Evolutionary conservation across 2,113 vertebrate species (phyloP), one percentile per base, ranked within the genome.

Genomic region (Nanorana parkeri): DNA sequence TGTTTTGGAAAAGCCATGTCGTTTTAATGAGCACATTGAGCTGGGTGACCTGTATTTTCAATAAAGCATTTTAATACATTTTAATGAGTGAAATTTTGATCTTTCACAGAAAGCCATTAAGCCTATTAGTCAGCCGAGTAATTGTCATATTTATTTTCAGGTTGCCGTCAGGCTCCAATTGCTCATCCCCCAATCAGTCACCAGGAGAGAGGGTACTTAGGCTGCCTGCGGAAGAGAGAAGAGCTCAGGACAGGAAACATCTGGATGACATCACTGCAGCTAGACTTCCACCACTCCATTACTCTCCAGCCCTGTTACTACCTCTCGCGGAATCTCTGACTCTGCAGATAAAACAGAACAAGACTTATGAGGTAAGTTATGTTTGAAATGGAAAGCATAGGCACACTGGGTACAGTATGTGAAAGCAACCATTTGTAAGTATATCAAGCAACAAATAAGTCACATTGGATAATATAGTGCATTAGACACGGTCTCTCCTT

Each of bases 261-360:
- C 88, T 99, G 23, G 93, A 98, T 89, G 96, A 99, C 73, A 87
- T 97, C 89, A 98, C 96, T 55, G 91, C 98, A 1, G 97, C 96
- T 19, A 95, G 87, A 29, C 91, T 96, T 24, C 94, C 96, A 3
- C 96, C 93, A 0, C 95, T 98, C 20, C 93, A 95, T 87, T 88
- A 98, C 76, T 87, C 77, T 66, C 96, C 96, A 0, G 79, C 92
- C 0, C 92, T 92, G 89, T 87, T 98, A 0, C 87, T 99, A 15
- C 90, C 95, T 64, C 84, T 97, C 66, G 94, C 96, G 4, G 96
- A 98, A 69, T 98, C 98, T 0, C 83, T 94, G 17, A 23, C 76
- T 8, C 94, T 99, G 58, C 91, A 95, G 81, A 89, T 85, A 29
- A 92, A 91, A 32, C 98, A 99, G 86, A 91, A 93, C 2, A 94